phyloP scores from a whole-genome alignment of 2,888 invertebrate genomes.

The Masnerella sp. region DNA sequence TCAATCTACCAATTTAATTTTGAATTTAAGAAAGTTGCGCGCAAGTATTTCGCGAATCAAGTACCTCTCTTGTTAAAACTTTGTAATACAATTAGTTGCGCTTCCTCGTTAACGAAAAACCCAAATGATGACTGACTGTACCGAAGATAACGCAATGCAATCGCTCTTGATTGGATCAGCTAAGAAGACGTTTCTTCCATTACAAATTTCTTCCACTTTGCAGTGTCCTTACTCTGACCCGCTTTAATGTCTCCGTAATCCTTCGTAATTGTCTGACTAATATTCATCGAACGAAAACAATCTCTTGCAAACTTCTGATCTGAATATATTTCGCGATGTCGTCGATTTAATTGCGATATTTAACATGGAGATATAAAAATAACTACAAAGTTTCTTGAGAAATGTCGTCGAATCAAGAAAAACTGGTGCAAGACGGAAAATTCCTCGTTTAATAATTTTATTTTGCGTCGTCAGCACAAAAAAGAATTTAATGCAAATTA shows the following conservation, averaged over 20 bases:
- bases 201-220: constrained; percentile 46
- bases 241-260: constrained; percentile 27
- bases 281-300: constrained; percentile 24
- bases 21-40: constrained; percentile 53
- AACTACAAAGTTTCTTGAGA: not conserved
- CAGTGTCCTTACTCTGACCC: constrained; percentile 18
- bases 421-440: too few species aligned
- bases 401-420: too few species aligned
- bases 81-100: constrained; percentile 58
- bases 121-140: constrained; percentile 54
- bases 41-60: constrained; percentile 53
- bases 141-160: constrained; percentile 55
- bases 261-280: constrained; percentile 35
- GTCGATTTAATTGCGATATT: not conserved
- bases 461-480: too few species aligned
- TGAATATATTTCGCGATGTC: constrained; percentile 6
- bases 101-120: constrained; percentile 58
- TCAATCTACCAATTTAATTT: constrained; percentile 53
- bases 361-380: not conserved
- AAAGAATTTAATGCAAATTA: too few species aligned
- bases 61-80: constrained; percentile 57
- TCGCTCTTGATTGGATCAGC: constrained; percentile 49
- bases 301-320: not conserved
- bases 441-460: too few species aligned
- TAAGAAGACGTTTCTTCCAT: constrained; percentile 45